Conservation (phyloP, 2,888 invertebrate genomes). For the Hypomecis punctinalis region DNA sequence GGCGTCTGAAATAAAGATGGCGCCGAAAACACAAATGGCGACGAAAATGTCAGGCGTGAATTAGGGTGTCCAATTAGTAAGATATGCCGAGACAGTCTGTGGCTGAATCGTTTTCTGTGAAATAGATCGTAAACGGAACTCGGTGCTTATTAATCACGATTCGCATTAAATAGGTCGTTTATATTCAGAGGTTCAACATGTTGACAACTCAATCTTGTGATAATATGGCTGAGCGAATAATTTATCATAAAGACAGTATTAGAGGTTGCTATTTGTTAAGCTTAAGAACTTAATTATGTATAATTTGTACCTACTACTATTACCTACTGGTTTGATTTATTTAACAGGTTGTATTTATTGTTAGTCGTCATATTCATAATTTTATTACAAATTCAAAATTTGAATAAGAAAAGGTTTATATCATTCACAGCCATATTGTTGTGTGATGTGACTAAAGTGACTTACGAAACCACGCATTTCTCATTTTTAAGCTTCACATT, state of each 20-base stretch:
- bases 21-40: slow-evolving; percentile 39
- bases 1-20: slow-evolving; percentile 31
- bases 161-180: slow-evolving; percentile 71
- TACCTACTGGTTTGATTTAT: too few species aligned
- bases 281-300: too few species aligned
- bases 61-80: slow-evolving; percentile 59
- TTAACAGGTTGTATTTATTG: too few species aligned
- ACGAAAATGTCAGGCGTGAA: slow-evolving; percentile 40
- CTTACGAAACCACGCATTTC: too few species aligned
- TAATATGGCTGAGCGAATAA: slow-evolving; percentile 51
- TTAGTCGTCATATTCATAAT: too few species aligned
- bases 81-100: slow-evolving; percentile 56
- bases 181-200: slow-evolving; percentile 66
- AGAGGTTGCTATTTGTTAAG: background rate
- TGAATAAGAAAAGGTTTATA: too few species aligned
- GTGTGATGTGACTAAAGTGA: too few species aligned
- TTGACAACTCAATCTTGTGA: slow-evolving; percentile 77
- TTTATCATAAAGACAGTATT: slow-evolving; percentile 19
- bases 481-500: too few species aligned
- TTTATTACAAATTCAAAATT: too few species aligned
- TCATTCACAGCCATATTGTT: too few species aligned
- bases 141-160: slow-evolving; percentile 67
- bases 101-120: slow-evolving; percentile 59
- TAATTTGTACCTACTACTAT: too few species aligned
- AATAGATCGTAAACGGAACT: slow-evolving; percentile 67